Base-by-base conservation (phyloP, 2,113 vertebrate species). In the Danionella cerebrum region DNA sequence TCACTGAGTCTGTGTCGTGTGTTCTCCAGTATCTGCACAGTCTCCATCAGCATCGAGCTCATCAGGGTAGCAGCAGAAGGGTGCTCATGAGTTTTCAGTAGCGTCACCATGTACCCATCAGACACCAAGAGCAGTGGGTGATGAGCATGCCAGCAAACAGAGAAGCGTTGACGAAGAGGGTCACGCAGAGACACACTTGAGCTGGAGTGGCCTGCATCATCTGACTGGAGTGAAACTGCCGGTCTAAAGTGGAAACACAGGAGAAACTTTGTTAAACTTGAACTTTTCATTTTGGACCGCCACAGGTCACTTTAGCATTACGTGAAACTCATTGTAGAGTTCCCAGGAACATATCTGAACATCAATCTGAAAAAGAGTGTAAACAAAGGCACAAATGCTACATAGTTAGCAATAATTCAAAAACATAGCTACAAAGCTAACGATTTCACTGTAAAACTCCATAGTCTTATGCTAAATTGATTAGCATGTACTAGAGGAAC, bases 21-120 rank as follows among this genome's bases (percentile, higher is more conserved):
- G 22, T 80, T 87, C 82, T 95, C 91, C 64, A 99, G 90, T 6
- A 83, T 82, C n/a, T 83, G 85, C 2, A 82, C 69, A 19, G 88
- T 80, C 69, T 94, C 88, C 62, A 91, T 84, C 1, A 99, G 81
- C 45, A 94, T 81, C 0, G 78, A 72, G 74, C 85, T 90, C 65
- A 93, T 33, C 59, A 96, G 76, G 9, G 74, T 29, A 1, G 86
- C 80, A 0, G 96, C 85, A n/a, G 90, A 88, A 22, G 89, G 68
- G 19, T 35, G 80, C 81, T 82, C 5, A 80, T 71, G 65, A 92
- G 81, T 57, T 35, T 82, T 86, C 55, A 98, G 86, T 2, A 92
- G 83, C 2, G 94, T 95, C 73, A 92, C 71, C 90, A 93, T 92
- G 74, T 97, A 99, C 11, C 96, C 96, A 70, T 99, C 96, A 29